Evolutionary conservation across 2,797 vertebrate genomes (phyloP), one percentile per base, ranked within the genome.

Genomic region (Dendrocincla tyrannina): DNA sequence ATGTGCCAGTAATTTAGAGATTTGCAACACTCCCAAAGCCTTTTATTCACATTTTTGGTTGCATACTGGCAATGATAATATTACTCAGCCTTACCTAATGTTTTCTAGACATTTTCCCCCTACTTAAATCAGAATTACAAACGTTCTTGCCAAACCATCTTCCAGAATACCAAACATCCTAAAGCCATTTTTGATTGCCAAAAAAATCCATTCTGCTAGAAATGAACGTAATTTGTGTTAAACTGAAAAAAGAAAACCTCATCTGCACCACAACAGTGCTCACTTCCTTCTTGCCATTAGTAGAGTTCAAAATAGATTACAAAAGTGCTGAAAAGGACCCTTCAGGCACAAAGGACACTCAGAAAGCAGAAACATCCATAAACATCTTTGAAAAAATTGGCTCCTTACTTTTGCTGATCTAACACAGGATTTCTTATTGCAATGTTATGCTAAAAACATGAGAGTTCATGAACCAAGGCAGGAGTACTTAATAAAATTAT

Each of bases 391-490:
- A 37, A 85, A 88, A 64, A 79, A 28, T 12, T 12, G 28, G 39
- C 39, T 90, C 67, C 56, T 60, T 95, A 17, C 52, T 80, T 84
- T 66, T 95, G 49, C n/a, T 93, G 58, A 49, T 63, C 56, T 77
- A 79, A 88, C 44, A 85, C 27, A 62, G 32, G 56, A 63, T 63
- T 93, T 92, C 66, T 92, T 72, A 62, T 15, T 89, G 50, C 79
- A 88, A 49, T 73, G 58, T 76, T 94, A 89, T 76, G 83, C 63
- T 92, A 88, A 95, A 92, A 79, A 28, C 85, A 75, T 42, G 60
- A 74, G 60, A 88, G 93, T 95, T 95, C 95, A 82, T 68, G 91
- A 96, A 95, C 88, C 80, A 76, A 95, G 67, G 83, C 94, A 95
- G 67, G 37, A 95, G 44, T 44, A 69, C 63, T 80, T 96, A 91